Evolutionary conservation across 2,113 vertebrate species (phyloP).

Genomic region (Aptenodytes patagonicus): DNA sequence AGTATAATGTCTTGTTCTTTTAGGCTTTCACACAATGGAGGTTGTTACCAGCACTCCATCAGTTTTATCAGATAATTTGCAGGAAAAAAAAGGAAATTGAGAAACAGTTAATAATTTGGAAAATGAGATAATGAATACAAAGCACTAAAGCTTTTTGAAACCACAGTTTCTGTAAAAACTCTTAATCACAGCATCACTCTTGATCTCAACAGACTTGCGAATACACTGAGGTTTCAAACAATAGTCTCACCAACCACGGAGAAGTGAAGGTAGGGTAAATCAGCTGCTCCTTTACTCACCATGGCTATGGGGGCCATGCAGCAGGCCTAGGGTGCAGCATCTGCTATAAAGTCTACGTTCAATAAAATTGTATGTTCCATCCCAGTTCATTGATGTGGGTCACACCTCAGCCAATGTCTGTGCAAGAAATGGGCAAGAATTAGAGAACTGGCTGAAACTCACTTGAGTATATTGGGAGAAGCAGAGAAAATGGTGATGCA

Average conservation of each 20-base stretch:
- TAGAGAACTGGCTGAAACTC: neutral
- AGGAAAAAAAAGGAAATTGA: neutral
- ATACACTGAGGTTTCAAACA: neutral
- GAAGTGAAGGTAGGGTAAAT: neutral
- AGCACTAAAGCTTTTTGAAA: neutral
- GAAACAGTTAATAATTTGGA: neutral
- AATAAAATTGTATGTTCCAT: neutral
- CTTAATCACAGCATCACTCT: neutral
- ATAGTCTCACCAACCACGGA: neutral
- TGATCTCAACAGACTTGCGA: neutral
- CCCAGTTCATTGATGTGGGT: neutral
- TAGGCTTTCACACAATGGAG: neutral
- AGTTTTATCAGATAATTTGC: neutral
- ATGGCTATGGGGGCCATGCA: rapidly evolving
- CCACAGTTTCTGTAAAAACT: neutral
- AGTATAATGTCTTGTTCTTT: neutral
- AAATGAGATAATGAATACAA: neutral
- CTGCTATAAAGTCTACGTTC: neutral
- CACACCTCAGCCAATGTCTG: neutral
- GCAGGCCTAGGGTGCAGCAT: neutral
- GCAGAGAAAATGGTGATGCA: neutral
- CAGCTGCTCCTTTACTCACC: neutral
- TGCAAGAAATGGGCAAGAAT: neutral
- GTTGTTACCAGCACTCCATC: neutral
- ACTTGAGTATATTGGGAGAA: neutral